Conservation (phyloP, 2,888 invertebrate species). For the Onchidella celtica region DNA sequence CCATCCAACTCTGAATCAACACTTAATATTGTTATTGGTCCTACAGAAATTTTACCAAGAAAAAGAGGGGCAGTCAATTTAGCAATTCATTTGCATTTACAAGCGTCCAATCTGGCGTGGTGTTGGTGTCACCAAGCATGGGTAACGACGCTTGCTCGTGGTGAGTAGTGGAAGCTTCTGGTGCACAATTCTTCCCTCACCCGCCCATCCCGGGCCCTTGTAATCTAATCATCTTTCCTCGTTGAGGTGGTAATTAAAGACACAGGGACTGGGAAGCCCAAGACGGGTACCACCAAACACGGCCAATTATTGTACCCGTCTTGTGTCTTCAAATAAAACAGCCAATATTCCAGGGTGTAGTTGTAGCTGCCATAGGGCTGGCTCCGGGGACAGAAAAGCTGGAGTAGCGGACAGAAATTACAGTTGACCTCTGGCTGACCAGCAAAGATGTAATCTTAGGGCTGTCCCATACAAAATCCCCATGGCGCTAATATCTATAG, state of each 20-base stretch:
- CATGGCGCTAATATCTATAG: neutral
- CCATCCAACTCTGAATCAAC: constrained; percentile 26
- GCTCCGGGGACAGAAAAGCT: neutral
- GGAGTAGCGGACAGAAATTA: neutral
- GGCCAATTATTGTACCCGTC: neutral
- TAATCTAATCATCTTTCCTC: neutral
- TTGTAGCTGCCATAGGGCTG: neutral
- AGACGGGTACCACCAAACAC: neutral
- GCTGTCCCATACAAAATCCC: neutral
- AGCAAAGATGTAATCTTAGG: neutral
- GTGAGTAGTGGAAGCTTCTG: neutral
- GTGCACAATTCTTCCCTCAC: neutral
- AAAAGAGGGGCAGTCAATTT: constrained; percentile 23
- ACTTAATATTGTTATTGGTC: constrained; percentile 40
- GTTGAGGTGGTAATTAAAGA: neutral
- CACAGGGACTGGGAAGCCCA: neutral
- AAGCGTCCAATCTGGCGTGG: constrained; percentile 5
- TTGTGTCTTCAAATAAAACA: constrained; percentile 6
- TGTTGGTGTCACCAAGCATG: neutral
- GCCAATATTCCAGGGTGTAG: neutral
- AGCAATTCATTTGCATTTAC: constrained; percentile 29
- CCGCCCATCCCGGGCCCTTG: neutral
- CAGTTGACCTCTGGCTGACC: neutral
- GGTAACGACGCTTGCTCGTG: too few species aligned
- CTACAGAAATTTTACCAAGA: constrained; percentile 15